A percentile compares a stretch with the other conserved stretches of the same genome.
These are phyloP conservation scores for Channa argus DNA, from an alignment of 2,113 vertebrate genomes.

Conservation along the genomic window DNA sequence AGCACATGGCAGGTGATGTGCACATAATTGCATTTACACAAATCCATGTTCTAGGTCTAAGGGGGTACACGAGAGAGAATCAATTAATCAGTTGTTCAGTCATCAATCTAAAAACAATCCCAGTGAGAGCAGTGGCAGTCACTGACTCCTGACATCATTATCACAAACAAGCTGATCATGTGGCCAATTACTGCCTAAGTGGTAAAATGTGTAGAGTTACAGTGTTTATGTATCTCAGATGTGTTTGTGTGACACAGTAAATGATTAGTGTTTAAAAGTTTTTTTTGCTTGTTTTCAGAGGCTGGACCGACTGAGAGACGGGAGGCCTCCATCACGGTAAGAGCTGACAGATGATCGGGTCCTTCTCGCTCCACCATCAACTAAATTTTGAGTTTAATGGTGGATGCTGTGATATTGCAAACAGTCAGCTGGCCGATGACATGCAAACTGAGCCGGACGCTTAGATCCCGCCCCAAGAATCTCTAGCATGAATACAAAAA, in stretches of 20 bases:
- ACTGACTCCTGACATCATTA: conserved; percentile 12
- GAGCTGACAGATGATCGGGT: conserved; percentile 11
- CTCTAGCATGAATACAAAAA: too few species aligned
- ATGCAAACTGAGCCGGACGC: too few species aligned
- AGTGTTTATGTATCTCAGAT: background rate
- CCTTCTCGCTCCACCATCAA: background rate
- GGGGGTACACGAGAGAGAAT: background rate
- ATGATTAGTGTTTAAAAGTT: background rate
- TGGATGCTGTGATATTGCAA: too few species aligned
- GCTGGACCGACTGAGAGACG: conserved; percentile 58
- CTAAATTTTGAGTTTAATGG: too few species aligned
- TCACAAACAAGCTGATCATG: conserved; percentile 21
- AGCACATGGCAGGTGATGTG: background rate
- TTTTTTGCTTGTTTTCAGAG: conserved; percentile 60
- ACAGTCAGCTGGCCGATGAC: too few species aligned
- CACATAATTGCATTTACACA: background rate
- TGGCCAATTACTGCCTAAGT: background rate
- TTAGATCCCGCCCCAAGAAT: too few species aligned
- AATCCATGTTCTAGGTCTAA: background rate
- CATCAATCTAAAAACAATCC: conserved; percentile 1
- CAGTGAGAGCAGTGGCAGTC: background rate
- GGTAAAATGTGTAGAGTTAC: background rate
- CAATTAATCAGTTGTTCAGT: background rate
- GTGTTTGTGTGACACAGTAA: background rate
- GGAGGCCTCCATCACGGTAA: conserved; percentile 53